Conservation (phyloP, 2,113 vertebrate genomes). For the Embiotoca jacksoni region DNA sequence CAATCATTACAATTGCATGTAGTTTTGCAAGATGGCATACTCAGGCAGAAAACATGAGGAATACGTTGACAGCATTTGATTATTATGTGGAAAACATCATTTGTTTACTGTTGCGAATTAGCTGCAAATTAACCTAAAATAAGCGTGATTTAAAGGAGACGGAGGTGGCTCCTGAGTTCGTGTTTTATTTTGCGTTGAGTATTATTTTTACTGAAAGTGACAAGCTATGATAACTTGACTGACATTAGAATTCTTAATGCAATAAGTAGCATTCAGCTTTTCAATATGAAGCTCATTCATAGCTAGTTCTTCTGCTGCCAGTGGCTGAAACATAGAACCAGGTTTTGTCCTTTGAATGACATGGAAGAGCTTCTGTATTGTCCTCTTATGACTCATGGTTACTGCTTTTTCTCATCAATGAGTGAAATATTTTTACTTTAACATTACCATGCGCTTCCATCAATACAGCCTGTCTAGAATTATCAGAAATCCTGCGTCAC, state of each 20-base stretch:
- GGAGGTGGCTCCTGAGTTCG: neutral
- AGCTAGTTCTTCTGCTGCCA: too few species aligned
- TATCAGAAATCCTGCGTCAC: too few species aligned
- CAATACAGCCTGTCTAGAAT: too few species aligned
- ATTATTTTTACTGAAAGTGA: neutral
- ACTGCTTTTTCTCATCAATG: neutral
- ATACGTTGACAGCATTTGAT: neutral
- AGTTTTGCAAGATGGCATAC: neutral
- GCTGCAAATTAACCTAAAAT: neutral
- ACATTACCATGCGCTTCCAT: too few species aligned
- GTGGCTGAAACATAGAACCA: too few species aligned
- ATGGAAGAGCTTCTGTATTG: too few species aligned
- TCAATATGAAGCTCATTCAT: too few species aligned
- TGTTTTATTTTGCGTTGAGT: neutral
- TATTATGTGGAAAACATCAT: too few species aligned
- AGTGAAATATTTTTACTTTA: too few species aligned
- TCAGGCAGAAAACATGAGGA: neutral
- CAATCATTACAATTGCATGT: neutral
- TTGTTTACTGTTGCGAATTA: too few species aligned
- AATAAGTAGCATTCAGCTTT: neutral
- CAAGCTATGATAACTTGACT: neutral
- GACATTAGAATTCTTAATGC: neutral
- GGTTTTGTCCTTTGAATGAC: too few species aligned
- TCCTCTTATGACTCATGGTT: neutral
- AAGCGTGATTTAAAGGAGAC: constrained; percentile 2